A percentile compares a stretch with the other conserved stretches of the same genome.
These are phyloP conservation scores for Ectobius pallidus DNA, from an alignment of 2,888 invertebrate genomes.

Conservation along the genomic window DNA sequence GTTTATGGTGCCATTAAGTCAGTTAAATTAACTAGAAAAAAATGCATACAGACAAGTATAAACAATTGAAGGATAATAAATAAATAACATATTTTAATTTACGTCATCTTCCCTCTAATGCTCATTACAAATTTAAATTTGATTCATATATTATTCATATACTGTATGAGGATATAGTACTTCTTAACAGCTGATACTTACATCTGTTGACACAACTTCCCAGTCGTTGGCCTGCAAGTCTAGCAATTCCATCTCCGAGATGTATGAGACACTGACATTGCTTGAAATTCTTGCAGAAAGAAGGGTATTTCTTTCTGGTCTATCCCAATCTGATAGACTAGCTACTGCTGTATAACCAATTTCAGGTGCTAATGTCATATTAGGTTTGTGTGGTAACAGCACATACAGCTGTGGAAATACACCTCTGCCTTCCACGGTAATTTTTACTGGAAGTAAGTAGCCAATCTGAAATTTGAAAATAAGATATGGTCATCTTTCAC, in stretches of 20 bases:
- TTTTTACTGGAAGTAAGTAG: conserved; percentile 1
- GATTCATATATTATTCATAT: too few relatives aligned
- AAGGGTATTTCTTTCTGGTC: neutral
- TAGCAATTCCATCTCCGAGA: neutral
- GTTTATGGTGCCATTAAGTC: too few relatives aligned
- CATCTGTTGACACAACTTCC: neutral
- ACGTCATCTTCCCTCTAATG: too few relatives aligned
- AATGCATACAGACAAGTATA: too few relatives aligned
- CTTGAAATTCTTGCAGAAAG: neutral
- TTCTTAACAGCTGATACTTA: too few relatives aligned
- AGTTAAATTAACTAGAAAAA: too few relatives aligned
- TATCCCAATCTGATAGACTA: neutral
- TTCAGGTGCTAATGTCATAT: neutral
- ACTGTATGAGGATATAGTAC: too few relatives aligned
- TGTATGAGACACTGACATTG: neutral
- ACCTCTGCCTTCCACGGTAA: neutral
- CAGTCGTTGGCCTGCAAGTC: neutral
- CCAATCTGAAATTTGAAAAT: too few relatives aligned
- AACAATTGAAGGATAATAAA: too few relatives aligned
- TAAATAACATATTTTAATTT: too few relatives aligned
- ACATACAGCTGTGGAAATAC: conserved; percentile 1
- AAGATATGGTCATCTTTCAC: too few relatives aligned
- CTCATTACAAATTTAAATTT: too few relatives aligned
- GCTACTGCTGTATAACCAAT: neutral
- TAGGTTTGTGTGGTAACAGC: neutral